phyloP scores from a whole-genome alignment of 2,888 invertebrate species.

The Andrena minutula region DNA sequence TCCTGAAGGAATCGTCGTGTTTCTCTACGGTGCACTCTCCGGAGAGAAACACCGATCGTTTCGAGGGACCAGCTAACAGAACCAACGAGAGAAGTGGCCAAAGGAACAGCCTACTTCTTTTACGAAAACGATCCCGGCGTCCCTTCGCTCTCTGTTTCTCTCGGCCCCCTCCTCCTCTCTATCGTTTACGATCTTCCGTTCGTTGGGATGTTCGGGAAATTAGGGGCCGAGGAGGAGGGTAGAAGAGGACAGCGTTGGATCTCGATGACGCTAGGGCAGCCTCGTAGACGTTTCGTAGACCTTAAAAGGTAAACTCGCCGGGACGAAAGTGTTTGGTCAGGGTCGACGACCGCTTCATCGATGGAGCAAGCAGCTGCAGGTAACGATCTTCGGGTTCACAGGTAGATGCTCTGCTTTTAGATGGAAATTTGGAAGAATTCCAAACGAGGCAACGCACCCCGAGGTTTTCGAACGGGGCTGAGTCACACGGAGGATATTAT shows the following conservation, averaged over 20 bases:
- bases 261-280: constrained; percentile 7
- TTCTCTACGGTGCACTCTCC: constrained; percentile 42
- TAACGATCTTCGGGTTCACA: constrained; percentile 55
- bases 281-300: constrained; percentile 59
- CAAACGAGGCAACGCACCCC: background rate
- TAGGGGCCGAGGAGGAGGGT: background rate
- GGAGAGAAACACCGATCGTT: constrained; percentile 49
- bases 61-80: constrained; percentile 32
- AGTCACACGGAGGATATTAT: constrained; percentile 6
- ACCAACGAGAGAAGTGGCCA: constrained; percentile 25
- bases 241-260: background rate
- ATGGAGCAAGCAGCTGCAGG: constrained; percentile 62
- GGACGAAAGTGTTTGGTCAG: constrained; percentile 53
- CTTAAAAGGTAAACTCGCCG: constrained; percentile 58
- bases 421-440: constrained; percentile 53
- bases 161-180: background rate
- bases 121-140: constrained; percentile 59
- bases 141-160: constrained; percentile 5
- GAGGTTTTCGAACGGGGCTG: constrained; percentile 2
- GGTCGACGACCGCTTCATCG: constrained; percentile 70
- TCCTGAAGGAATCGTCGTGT: constrained; percentile 63
- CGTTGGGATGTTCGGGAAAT: constrained; percentile 2
- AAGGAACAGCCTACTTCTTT: constrained; percentile 53
- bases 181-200: background rate
- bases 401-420: constrained; percentile 55